Conservation (phyloP, 2,797 vertebrate genomes). For the Artibeus jamaicensis region DNA sequence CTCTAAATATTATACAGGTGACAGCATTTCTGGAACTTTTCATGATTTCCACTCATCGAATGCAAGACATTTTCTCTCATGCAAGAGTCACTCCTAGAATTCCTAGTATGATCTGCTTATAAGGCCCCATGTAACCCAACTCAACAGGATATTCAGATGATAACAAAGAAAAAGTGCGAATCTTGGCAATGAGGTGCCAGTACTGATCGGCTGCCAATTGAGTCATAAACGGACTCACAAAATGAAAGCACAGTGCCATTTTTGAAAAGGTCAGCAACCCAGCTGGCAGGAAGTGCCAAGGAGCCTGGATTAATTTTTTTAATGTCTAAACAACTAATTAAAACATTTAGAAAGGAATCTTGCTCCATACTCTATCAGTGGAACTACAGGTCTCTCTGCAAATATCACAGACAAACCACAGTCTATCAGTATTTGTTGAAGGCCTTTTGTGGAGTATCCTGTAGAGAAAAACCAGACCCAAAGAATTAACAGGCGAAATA, state of each 20-base stretch:
- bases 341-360: slow-evolving; percentile 20
- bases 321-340: slow-evolving; percentile 1
- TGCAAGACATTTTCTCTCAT: background rate
- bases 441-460: background rate
- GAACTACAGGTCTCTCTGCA: background rate
- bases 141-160: background rate
- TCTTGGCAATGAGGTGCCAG: slow-evolving; percentile 20
- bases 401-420: background rate
- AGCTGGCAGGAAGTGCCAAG: slow-evolving; percentile 30
- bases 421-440: background rate
- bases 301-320: background rate
- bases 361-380: background rate
- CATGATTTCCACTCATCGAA: slow-evolving; percentile 35
- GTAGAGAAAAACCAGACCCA: background rate
- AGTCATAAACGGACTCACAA: background rate
- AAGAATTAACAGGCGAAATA: background rate
- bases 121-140: background rate
- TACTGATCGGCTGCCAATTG: background rate
- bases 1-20: background rate
- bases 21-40: slow-evolving; percentile 5
- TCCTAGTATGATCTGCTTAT: background rate
- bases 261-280: slow-evolving; percentile 29
- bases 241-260: background rate
- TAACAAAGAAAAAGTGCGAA: slow-evolving; percentile 51
- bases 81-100: background rate